A percentile compares a stretch with the other conserved stretches of the same genome.
These are phyloP conservation scores for Podabrus alpinus DNA, from an alignment of 2,888 invertebrate genomes.

Conservation along the genomic window DNA sequence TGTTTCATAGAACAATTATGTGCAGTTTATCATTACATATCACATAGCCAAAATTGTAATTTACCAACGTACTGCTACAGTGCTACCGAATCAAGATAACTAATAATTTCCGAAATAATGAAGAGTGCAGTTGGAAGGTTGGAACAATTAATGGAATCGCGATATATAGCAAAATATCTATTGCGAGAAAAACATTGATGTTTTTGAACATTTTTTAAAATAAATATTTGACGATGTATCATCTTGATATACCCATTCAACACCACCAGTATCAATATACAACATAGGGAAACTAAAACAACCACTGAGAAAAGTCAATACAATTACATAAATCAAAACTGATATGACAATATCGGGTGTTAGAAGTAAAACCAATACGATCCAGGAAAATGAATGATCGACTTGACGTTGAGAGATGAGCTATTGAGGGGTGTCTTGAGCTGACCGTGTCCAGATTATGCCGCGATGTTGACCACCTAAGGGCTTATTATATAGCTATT, in stretches of 20 bases:
- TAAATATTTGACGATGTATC: neutral
- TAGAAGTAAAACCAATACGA: constrained; percentile 52
- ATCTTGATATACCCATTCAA: constrained; percentile 15
- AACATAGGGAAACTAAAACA: constrained; percentile 38
- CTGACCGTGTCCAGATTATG: constrained; percentile 33
- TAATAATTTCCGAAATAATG: neutral
- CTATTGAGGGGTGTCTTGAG: constrained; percentile 32
- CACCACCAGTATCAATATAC: constrained; percentile 14
- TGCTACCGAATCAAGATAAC: neutral
- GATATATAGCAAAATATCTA: neutral
- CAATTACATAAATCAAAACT: constrained; percentile 55
- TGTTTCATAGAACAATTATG: constrained; percentile 45
- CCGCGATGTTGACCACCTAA: constrained; percentile 34
- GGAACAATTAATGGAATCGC: neutral
- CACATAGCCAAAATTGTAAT: neutral
- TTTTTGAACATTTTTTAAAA: neutral
- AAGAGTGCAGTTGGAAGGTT: neutral
- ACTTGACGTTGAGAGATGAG: constrained; percentile 42
- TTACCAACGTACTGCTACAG: neutral
- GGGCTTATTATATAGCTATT: neutral
- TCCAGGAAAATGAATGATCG: constrained; percentile 44
- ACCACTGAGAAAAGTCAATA: constrained; percentile 49
- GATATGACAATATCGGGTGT: constrained; percentile 53
- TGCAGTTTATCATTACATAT: constrained; percentile 30
- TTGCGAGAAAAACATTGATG: neutral